phyloP scores from a whole-genome alignment of 2,113 vertebrate genomes.

The Psophia crepitans region DNA sequence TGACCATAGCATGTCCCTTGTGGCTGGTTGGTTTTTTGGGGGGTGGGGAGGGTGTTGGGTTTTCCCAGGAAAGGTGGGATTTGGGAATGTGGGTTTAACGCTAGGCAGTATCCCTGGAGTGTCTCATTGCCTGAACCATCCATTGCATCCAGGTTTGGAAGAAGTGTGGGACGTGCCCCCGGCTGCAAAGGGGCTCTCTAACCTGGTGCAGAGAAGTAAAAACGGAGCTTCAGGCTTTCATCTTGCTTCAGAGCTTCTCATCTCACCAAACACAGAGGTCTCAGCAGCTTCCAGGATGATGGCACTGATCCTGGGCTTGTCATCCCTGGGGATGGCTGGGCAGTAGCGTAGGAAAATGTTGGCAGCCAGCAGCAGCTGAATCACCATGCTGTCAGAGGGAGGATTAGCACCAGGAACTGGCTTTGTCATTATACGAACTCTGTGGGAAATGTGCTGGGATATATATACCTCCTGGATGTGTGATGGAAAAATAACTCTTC shows the following conservation, averaged over 20 bases:
- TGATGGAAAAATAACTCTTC: not conserved
- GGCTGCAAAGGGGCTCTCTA: not conserved
- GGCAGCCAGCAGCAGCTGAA: not conserved
- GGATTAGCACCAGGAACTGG: not conserved
- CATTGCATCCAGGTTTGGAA: not conserved
- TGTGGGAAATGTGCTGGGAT: not conserved
- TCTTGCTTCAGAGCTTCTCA: not conserved
- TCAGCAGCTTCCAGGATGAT: not conserved
- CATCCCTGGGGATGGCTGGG: not conserved
- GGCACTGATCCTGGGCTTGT: not conserved
- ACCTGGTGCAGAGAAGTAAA: not conserved
- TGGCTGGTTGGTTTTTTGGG: not conserved
- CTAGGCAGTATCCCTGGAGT: not conserved
- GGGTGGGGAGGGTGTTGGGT: not conserved
- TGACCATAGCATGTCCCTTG: not conserved
- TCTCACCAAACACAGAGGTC: not conserved
- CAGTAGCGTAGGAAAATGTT: not conserved
- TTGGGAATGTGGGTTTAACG: not conserved
- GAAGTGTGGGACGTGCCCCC: no score
- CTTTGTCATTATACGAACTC: not conserved
- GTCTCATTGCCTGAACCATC: not conserved
- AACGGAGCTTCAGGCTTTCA: not conserved
- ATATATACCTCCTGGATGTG: not conserved
- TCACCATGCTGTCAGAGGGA: not conserved
- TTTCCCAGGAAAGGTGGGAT: not conserved